A percentile compares a stretch with the other conserved stretches of the same genome.
phyloP scores from a whole-genome alignment of 2,113 vertebrate genomes.

The Dasypus novemcinctus region DNA sequence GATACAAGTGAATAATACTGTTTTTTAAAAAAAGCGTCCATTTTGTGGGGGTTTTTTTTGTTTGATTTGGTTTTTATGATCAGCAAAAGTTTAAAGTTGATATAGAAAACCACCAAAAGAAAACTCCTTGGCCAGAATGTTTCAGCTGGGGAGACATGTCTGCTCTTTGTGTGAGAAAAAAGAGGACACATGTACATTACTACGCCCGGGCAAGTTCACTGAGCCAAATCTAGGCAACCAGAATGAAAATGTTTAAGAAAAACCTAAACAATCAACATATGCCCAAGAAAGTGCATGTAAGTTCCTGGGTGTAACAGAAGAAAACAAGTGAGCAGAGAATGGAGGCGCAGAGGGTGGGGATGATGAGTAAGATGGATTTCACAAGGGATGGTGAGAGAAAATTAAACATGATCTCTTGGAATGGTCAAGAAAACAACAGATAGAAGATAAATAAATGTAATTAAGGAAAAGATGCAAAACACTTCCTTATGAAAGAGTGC shows the following conservation, averaged over 20 bases:
- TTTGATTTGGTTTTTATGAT: slow-evolving; percentile 48
- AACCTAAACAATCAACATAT: background rate
- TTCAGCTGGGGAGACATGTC: background rate
- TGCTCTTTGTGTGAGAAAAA: background rate
- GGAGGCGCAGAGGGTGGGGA: background rate
- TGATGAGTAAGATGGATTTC: background rate
- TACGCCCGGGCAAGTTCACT: background rate
- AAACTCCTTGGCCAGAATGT: background rate
- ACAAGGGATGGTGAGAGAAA: background rate
- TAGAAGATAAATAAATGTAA: background rate
- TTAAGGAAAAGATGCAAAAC: background rate
- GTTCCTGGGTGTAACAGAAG: background rate
- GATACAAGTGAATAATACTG: background rate
- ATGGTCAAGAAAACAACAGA: background rate
- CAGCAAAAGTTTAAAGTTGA: slow-evolving; percentile 44
- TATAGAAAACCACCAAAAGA: slow-evolving; percentile 17
- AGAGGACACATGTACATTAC: background rate
- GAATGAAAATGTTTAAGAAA: background rate
- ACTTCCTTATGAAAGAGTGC: background rate
- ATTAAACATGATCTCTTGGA: background rate
- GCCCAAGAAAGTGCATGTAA: background rate
- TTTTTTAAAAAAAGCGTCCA: background rate
- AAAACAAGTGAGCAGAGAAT: background rate
- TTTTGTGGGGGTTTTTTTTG: background rate
- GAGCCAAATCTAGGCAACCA: background rate